Percentiles rank a stretch among this genome's conserved stretches.
These are phyloP conservation scores for Ptilodon capucinus DNA, from an alignment of 2,888 invertebrate species.

Conservation along the genomic window DNA sequence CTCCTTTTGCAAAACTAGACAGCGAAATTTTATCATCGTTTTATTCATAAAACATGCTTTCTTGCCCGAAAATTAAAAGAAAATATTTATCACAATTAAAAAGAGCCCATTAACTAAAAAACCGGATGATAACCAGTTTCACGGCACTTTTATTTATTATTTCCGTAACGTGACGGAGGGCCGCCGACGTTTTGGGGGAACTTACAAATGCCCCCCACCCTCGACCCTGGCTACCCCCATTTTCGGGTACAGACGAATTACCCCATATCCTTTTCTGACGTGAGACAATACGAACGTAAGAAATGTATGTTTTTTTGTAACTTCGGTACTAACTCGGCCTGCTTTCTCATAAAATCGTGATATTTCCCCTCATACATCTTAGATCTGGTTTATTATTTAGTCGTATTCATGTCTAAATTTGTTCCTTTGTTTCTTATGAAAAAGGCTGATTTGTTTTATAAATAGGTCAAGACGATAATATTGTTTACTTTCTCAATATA, in stretches of 20 bases:
- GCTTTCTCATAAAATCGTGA: neutral
- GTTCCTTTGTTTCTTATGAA: too few relatives aligned
- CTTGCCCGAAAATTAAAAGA: slow-evolving; percentile 2
- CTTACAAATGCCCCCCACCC: slow-evolving; percentile 18
- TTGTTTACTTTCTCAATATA: too few relatives aligned
- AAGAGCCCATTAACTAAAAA: slow-evolving; percentile 11
- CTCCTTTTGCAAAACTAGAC: neutral
- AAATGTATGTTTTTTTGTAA: neutral
- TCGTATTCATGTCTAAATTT: too few relatives aligned
- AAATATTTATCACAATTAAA: slow-evolving; percentile 22
- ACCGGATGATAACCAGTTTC: slow-evolving; percentile 30
- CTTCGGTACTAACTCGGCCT: neutral
- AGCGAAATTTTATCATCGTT: neutral
- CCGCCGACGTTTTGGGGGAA: slow-evolving; percentile 11
- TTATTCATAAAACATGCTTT: neutral
- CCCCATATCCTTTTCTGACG: slow-evolving; percentile 21
- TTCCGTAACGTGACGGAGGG: slow-evolving; percentile 31
- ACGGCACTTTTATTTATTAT: slow-evolving; percentile 39
- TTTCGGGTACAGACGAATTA: slow-evolving; percentile 26
- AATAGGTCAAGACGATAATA: too few relatives aligned
- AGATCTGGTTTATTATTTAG: too few relatives aligned
- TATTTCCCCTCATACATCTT: neutral
- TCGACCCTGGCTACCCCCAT: slow-evolving; percentile 11
- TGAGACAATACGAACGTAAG: neutral
- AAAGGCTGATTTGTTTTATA: too few relatives aligned